Base-by-base conservation (phyloP, 2,113 vertebrate genomes). In the Seriola rivoliana region DNA sequence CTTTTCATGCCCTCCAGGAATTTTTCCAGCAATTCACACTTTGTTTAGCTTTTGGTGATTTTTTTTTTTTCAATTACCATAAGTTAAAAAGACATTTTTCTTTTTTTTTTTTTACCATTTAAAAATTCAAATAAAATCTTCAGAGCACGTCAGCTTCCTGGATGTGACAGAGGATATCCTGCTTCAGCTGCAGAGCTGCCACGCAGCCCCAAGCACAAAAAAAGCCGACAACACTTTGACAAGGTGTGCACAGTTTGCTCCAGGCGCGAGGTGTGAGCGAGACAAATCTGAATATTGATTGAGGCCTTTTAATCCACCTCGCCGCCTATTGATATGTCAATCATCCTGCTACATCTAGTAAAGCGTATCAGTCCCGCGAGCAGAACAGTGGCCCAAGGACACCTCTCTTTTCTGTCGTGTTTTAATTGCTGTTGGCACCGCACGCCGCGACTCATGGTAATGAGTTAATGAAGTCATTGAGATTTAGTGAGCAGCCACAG, bases 401-500 rank as follows among this genome's bases (percentile, higher is more conserved):
- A 80, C 62, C 12, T 32, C 38, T 85, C 74, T 72, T 89, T 83
- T 84, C 83, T 81, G 78, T 81, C 7, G 13, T 66, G 63, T 85
- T 91, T 90, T 92, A 92, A 93, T 90, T 92, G 92, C 89, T 88
- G 85, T 79, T 90, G 89, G 89, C 91, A 77, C 72, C 11, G 55
- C 57, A 25, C 40, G 40, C 71, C 64, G 42, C 89, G 91, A 91
- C 85, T 92, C 88, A 84, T 82, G 82, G 87, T 91, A 91, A 92
- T 90, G 91, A 92, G 59, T 87, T 92, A 88, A 92, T 89, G 80
- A 91, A 92, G 93, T 92, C 85, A 85, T 81, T 82, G 89, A 89
- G 89, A 90, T 90, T 91, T 90, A 88, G 84, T 60, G 82, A 85
- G 90, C 86, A 89, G 88, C 88, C 84, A 77, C 70, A 23, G 87